These are phyloP conservation scores for Drymonia ruficornis DNA, from an alignment of 2,888 invertebrate species.

Conservation along the genomic window DNA sequence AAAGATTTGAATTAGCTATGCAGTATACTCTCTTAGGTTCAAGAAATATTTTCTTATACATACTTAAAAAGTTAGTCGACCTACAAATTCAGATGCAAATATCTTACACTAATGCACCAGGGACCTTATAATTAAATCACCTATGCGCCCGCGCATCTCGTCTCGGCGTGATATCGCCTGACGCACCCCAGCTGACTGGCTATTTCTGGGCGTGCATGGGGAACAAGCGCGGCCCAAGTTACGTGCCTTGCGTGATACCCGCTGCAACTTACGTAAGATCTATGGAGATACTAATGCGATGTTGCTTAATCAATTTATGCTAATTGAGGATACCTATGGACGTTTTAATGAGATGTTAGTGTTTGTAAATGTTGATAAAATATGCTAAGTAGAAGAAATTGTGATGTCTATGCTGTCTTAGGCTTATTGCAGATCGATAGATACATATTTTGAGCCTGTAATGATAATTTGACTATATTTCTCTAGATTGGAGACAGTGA, in stretches of 20 bases:
- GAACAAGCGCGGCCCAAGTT: slow-evolving; percentile 31
- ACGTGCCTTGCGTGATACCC: slow-evolving; percentile 9
- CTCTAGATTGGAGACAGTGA: too few species aligned
- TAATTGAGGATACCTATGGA: not conserved
- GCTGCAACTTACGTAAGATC: slow-evolving; percentile 6
- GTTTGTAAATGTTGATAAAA: not conserved
- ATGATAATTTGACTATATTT: too few species aligned
- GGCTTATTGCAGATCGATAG: too few species aligned
- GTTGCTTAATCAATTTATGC: slow-evolving; percentile 16
- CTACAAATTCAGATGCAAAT: not conserved
- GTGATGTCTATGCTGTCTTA: too few species aligned
- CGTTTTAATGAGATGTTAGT: not conserved
- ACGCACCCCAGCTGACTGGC: slow-evolving; percentile 78
- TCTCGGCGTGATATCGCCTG: slow-evolving; percentile 58
- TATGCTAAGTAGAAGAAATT: too few species aligned
- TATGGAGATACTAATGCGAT: slow-evolving; percentile 19
- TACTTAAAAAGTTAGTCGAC: not conserved
- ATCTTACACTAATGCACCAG: not conserved
- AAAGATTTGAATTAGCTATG: too few species aligned
- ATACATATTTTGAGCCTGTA: too few species aligned
- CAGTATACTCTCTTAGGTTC: too few species aligned
- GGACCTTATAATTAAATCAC: not conserved
- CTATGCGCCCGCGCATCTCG: slow-evolving; percentile 13
- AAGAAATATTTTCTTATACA: too few species aligned
- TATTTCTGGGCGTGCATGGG: slow-evolving; percentile 69